Evolutionary conservation across 2,113 vertebrate species (phyloP).

Genomic region (Himantopus leucocephalus): DNA sequence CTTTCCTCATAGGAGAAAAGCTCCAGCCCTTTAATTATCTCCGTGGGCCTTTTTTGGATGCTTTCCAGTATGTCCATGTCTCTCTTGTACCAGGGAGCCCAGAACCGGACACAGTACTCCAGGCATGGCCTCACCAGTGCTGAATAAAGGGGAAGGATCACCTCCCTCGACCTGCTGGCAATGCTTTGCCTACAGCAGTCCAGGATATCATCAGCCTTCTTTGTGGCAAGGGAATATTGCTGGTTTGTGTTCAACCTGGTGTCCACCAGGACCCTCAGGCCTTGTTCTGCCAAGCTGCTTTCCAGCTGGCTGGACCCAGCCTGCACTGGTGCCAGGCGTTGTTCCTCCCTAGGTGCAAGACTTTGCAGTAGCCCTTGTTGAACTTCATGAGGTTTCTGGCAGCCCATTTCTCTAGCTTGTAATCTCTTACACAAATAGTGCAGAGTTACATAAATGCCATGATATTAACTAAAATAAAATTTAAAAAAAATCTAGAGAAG

Average conservation of each 20-base stretch:
- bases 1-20: neutral
- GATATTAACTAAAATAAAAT: neutral
- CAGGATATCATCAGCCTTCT: neutral
- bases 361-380: neutral
- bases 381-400: neutral
- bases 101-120: neutral
- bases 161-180: neutral
- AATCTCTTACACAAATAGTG: neutral
- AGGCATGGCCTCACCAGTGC: neutral
- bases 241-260: neutral
- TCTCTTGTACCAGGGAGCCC: neutral
- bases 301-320: neutral
- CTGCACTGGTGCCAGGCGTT: neutral
- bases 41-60: neutral
- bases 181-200: neutral
- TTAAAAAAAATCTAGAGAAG: neutral
- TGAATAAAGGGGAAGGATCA: neutral
- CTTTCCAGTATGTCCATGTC: neutral
- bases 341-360: neutral
- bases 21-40: neutral
- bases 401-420: neutral
- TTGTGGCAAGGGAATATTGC: neutral
- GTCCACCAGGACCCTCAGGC: neutral
- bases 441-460: neutral
- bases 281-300: neutral